phyloP scores from a whole-genome alignment of 2,113 vertebrate species.

The Sylvilagus bachmani region DNA sequence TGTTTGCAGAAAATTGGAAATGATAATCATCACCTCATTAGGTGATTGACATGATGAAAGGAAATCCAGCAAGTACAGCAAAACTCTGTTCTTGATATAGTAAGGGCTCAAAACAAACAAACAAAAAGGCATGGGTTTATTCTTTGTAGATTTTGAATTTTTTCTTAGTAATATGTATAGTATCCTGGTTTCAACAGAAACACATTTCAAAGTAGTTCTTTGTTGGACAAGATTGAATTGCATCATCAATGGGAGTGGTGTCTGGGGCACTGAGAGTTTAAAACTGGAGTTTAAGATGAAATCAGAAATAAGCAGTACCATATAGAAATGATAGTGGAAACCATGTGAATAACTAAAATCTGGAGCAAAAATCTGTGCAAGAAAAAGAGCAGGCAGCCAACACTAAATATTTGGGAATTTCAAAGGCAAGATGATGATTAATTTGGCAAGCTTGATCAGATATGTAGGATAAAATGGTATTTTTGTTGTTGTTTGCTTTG shows the following conservation, averaged over 20 bases:
- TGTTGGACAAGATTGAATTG: neutral
- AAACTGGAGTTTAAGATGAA: neutral
- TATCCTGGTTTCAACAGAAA: conserved; percentile 12
- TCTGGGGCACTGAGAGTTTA: neutral
- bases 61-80: neutral
- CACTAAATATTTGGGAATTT: conserved; percentile 34
- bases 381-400: neutral
- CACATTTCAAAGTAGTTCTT: neutral
- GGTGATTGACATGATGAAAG: neutral
- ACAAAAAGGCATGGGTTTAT: neutral
- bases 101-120: neutral
- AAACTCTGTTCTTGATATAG: neutral
- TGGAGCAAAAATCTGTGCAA: conserved; percentile 25
- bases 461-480: neutral
- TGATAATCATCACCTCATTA: neutral
- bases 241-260: neutral
- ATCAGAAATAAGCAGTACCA: neutral
- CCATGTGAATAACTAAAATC: neutral
- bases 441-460: neutral
- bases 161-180: neutral
- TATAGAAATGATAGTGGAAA: neutral
- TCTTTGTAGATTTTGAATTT: neutral
- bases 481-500: neutral
- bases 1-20: neutral
- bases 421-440: neutral